phyloP scores from a whole-genome alignment of 2,888 invertebrate species.

The Bombylius discolor region DNA sequence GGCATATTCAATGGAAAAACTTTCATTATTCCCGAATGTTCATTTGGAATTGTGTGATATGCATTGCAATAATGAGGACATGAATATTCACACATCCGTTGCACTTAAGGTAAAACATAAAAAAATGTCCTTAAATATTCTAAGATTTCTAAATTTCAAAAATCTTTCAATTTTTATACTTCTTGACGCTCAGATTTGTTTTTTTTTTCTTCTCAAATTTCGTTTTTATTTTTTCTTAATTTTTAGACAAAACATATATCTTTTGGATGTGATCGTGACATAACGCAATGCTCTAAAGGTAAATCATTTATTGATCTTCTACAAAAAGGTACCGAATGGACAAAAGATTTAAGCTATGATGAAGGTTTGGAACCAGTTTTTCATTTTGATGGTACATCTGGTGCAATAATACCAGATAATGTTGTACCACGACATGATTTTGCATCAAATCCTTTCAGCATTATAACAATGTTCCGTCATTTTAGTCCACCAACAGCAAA shows the following conservation, averaged over 20 bases:
- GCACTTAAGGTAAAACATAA: constrained; percentile 25
- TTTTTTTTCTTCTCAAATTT: too few relatives aligned
- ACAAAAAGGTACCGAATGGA: constrained; percentile 59
- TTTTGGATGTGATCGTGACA: constrained; percentile 88
- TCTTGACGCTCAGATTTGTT: background rate
- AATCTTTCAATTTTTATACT: too few relatives aligned
- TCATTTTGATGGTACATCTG: constrained; percentile 89
- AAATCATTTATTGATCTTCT: constrained; percentile 26
- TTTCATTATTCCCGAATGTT: constrained; percentile 34
- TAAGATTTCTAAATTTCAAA: too few relatives aligned
- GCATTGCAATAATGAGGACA: constrained; percentile 30
- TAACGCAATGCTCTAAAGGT: constrained; percentile 28
- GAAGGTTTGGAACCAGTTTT: constrained; percentile 85
- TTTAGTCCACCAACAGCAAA: constrained; percentile 62
- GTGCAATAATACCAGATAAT: constrained; percentile 68
- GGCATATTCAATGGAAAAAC: constrained; percentile 29
- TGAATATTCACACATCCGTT: constrained; percentile 31
- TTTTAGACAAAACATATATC: constrained; percentile 59
- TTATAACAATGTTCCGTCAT: constrained; percentile 93
- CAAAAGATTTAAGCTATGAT: constrained; percentile 67
- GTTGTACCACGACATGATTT: constrained; percentile 52
- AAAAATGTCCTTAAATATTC: too few relatives aligned
- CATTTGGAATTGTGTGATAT: constrained; percentile 37
- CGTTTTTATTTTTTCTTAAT: background rate
- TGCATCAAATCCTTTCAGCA: constrained; percentile 70